These are phyloP conservation scores for Phocoena phocoena DNA, from an alignment of 2,113 vertebrate species.

Conservation along the genomic window DNA sequence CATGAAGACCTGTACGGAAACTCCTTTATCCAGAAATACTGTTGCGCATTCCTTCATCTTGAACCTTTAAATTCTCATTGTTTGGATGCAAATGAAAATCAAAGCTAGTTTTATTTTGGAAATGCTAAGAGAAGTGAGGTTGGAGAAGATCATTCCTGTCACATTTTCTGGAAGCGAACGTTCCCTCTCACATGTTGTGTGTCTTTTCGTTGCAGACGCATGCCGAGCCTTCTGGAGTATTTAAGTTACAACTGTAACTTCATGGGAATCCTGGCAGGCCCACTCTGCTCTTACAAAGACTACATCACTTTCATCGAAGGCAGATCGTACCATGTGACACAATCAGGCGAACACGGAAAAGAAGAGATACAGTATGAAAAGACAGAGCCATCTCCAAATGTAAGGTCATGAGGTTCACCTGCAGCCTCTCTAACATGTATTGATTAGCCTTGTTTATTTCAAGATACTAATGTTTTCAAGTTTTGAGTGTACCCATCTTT, in stretches of 20 bases:
- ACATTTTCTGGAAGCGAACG: neutral
- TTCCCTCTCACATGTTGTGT: slow-evolving; percentile 65
- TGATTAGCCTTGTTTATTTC: slow-evolving; percentile 59
- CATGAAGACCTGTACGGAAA: neutral
- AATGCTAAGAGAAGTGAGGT: neutral
- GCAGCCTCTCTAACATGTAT: slow-evolving; percentile 32
- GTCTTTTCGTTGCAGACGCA: slow-evolving; percentile 88
- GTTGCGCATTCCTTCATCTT: rapidly evolving
- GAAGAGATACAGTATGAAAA: slow-evolving; percentile 89
- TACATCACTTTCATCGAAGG: slow-evolving; percentile 98
- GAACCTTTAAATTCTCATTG: rapidly evolving
- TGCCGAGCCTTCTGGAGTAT: slow-evolving; percentile 97
- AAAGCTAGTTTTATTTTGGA: neutral
- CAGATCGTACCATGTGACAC: slow-evolving; percentile 87
- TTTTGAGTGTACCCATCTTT: neutral
- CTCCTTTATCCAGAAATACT: neutral
- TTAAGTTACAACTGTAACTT: slow-evolving; percentile 99
- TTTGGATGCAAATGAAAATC: neutral
- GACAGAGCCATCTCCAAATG: slow-evolving; percentile 94
- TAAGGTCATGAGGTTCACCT: slow-evolving; percentile 79
- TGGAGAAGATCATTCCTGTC: neutral
- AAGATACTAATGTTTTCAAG: slow-evolving; percentile 40
- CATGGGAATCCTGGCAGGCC: slow-evolving; percentile 98
- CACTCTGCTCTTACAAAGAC: slow-evolving; percentile 98
- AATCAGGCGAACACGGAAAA: slow-evolving; percentile 89